Evolutionary conservation across 2,888 invertebrate genomes (phyloP).

Genomic region (Drosophila koepferae): DNA sequence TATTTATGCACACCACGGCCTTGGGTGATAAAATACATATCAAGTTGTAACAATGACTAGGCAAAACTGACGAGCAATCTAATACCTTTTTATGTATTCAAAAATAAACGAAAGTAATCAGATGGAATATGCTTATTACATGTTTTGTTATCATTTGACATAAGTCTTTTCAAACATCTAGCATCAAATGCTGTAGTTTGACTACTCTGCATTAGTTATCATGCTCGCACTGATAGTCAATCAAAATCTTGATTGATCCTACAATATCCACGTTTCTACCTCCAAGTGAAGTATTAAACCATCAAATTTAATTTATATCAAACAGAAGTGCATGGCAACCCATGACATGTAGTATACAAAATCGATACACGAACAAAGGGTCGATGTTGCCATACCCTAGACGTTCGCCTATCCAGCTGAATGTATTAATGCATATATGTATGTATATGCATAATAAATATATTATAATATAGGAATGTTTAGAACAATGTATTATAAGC

Average conservation of each 20-base stretch:
- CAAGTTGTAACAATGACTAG: not conserved
- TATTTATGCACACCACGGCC: not conserved
- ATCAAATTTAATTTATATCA: conserved; percentile 33
- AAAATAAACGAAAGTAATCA: conserved; percentile 10
- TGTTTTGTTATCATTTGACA: conserved; percentile 26
- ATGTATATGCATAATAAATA: too few species aligned
- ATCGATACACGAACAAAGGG: not conserved
- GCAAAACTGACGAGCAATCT: not conserved
- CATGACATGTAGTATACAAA: conserved; percentile 43
- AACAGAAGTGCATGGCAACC: conserved; percentile 64
- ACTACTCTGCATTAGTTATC: conserved; percentile 21
- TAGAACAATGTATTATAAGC: not conserved
- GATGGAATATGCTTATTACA: not conserved
- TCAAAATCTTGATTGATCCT: conserved; percentile 58
- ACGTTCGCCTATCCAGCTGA: not conserved
- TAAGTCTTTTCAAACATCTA: conserved; percentile 20
- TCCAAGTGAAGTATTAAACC: conserved; percentile 41
- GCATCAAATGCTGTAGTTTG: conserved; percentile 27
- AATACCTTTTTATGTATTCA: not conserved
- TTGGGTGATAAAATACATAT: not conserved
- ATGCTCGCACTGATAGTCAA: conserved; percentile 37
- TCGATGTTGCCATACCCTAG: conserved; percentile 28
- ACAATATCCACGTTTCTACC: conserved; percentile 10
- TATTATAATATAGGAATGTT: too few species aligned
- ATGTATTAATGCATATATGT: too few species aligned